A percentile compares a stretch with the other conserved stretches of the same genome.
Evolutionary conservation across 1,140 invertebrate species (phyloP).

Genomic region (Tetramorium alpestre): DNA sequence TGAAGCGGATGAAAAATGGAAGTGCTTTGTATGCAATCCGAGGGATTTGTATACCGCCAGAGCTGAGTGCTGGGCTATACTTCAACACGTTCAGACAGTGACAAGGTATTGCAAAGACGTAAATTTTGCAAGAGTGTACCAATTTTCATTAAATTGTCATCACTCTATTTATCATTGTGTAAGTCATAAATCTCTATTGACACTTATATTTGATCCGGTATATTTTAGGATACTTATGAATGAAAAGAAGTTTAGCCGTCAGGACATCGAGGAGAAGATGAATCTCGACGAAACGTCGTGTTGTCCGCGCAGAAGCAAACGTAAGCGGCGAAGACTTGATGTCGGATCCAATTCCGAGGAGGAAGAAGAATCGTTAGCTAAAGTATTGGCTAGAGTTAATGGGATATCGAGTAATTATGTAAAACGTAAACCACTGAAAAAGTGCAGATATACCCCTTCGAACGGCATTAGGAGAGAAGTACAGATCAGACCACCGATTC

Average conservation of each 20-base stretch:
- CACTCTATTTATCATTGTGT: neutral
- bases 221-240: slow-evolving; percentile 78
- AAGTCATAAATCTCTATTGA: neutral
- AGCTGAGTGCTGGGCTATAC: slow-evolving; percentile 88
- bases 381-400: too few relatives aligned
- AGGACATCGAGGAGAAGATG: slow-evolving; percentile 80
- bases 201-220: neutral
- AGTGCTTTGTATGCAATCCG: slow-evolving; percentile 93
- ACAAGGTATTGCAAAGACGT: slow-evolving; percentile 73
- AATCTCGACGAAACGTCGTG: slow-evolving; percentile 81
- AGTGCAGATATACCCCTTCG: neutral
- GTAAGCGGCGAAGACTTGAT: slow-evolving; percentile 73
- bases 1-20: slow-evolving; percentile 92
- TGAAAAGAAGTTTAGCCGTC: slow-evolving; percentile 69
- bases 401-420: slow-evolving; percentile 5
- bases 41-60: slow-evolving; percentile 89
- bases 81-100: slow-evolving; percentile 80
- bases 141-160: neutral
- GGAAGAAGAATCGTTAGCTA: slow-evolving; percentile 67
- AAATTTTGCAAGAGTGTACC: neutral
- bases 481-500: neutral
- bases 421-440: slow-evolving; percentile 63
- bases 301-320: slow-evolving; percentile 80
- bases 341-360: slow-evolving; percentile 77
- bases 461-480: slow-evolving; percentile 4